phyloP scores from a whole-genome alignment of 2,888 invertebrate species.

The Clostera curtula region DNA sequence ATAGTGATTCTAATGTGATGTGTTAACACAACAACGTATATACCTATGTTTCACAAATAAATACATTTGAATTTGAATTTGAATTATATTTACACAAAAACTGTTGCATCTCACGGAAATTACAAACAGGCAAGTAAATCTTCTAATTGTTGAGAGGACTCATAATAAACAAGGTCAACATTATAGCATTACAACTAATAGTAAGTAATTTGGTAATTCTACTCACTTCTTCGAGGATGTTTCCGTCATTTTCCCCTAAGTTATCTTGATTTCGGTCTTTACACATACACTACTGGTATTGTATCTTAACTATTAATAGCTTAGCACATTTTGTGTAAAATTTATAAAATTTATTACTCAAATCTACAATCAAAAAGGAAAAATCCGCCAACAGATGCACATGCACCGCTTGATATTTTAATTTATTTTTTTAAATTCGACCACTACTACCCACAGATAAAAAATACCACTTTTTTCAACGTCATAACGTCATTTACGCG shows the following conservation, averaged over 20 bases:
- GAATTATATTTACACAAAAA: too few species aligned
- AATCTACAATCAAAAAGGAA: conserved; percentile 17
- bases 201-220: too few species aligned
- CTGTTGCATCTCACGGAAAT: too few species aligned
- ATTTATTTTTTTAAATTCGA: too few species aligned
- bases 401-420: conserved; percentile 24
- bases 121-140: too few species aligned
- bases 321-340: conserved; percentile 22
- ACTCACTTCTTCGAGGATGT: conserved; percentile 68
- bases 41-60: too few species aligned
- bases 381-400: conserved; percentile 24
- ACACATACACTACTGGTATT: conserved; percentile 26
- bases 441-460: conserved; percentile 20
- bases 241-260: conserved; percentile 59
- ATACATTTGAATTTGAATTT: too few species aligned
- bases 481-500: not conserved
- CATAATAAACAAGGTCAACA: too few species aligned
- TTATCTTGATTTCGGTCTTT: conserved; percentile 33
- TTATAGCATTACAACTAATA: too few species aligned
- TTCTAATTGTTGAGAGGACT: too few species aligned
- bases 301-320: conserved; percentile 10
- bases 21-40: too few species aligned
- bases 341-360: conserved; percentile 13
- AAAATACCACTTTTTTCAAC: not conserved
- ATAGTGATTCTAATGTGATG: too few species aligned